These are phyloP conservation scores for Atherinosoma microstoma DNA, from an alignment of 2,797 vertebrate species.

Conservation along the genomic window DNA sequence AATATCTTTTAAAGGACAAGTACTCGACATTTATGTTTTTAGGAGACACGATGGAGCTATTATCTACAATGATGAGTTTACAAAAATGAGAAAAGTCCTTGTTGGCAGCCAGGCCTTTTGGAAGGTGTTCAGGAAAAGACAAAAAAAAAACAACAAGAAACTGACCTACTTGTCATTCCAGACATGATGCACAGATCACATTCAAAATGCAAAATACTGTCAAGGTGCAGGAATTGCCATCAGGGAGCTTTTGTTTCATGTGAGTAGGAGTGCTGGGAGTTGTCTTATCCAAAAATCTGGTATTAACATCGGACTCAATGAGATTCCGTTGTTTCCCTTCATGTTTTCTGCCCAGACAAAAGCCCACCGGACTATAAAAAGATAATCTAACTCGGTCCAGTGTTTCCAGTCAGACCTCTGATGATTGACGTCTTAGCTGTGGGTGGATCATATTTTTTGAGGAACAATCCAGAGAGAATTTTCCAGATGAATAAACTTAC, in stretches of 20 bases:
- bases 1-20: background rate
- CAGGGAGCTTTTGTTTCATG: slow-evolving; percentile 8
- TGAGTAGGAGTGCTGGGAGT: slow-evolving; percentile 1
- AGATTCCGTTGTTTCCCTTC: slow-evolving; percentile 14
- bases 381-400: slow-evolving; percentile 30
- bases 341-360: slow-evolving; percentile 37
- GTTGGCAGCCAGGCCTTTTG: slow-evolving; percentile 23
- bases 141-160: background rate
- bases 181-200: background rate
- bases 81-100: slow-evolving; percentile 23
- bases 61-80: slow-evolving; percentile 9
- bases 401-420: slow-evolving; percentile 38
- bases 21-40: background rate
- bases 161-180: background rate
- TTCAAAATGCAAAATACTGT: background rate
- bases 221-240: slow-evolving; percentile 32
- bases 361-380: slow-evolving; percentile 38
- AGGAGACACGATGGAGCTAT: slow-evolving; percentile 26
- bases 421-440: slow-evolving; percentile 23
- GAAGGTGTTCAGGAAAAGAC: slow-evolving; percentile 23
- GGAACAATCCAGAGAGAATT: slow-evolving; percentile 45
- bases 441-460: slow-evolving; percentile 33
- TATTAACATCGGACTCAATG: slow-evolving; percentile 48
- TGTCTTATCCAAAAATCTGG: slow-evolving; percentile 50
- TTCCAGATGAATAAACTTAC: slow-evolving; percentile 54